phyloP scores from a whole-genome alignment of 1,140 invertebrate genomes.

The Amphibalanus amphitrite region DNA sequence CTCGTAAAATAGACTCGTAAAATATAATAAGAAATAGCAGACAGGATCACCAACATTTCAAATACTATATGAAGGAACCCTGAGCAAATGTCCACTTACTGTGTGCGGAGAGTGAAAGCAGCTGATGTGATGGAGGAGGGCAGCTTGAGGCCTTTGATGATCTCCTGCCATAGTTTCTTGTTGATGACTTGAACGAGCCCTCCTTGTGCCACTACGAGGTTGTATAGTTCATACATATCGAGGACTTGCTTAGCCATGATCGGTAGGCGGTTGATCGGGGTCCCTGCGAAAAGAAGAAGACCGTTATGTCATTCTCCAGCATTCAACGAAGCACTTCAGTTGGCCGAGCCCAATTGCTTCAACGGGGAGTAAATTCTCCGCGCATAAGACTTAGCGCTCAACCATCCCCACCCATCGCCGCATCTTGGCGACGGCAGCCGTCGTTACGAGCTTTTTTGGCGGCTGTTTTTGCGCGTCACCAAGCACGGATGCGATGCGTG shows the following conservation, averaged over 20 bases:
- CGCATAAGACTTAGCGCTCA: too few relatives aligned
- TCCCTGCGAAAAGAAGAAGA: conserved; percentile 46
- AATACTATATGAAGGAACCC: too few relatives aligned
- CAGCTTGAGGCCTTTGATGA: conserved; percentile 94
- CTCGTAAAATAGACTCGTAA: too few relatives aligned
- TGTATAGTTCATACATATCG: conserved; percentile 93
- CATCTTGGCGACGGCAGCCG: neutral
- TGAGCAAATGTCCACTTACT: too few relatives aligned
- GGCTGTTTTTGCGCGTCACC: neutral
- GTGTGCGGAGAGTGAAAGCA: conserved; percentile 92
- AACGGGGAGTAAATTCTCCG: too few relatives aligned
- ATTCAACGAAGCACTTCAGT: too few relatives aligned
- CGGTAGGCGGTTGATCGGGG: conserved; percentile 92
- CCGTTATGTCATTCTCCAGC: too few relatives aligned
- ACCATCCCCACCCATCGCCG: neutral
- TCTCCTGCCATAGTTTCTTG: conserved; percentile 99
- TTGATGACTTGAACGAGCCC: conserved; percentile 98
- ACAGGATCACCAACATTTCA: too few relatives aligned
- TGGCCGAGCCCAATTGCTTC: too few relatives aligned
- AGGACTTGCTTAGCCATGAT: conserved; percentile 99
- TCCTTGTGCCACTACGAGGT: conserved; percentile 89
- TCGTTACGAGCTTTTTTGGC: neutral
- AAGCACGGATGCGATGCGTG: neutral
- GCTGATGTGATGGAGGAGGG: conserved; percentile 97
- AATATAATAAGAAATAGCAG: too few relatives aligned